Evolutionary conservation across 2,113 vertebrate species (phyloP).

Genomic region (Myiozetetes cayanensis): DNA sequence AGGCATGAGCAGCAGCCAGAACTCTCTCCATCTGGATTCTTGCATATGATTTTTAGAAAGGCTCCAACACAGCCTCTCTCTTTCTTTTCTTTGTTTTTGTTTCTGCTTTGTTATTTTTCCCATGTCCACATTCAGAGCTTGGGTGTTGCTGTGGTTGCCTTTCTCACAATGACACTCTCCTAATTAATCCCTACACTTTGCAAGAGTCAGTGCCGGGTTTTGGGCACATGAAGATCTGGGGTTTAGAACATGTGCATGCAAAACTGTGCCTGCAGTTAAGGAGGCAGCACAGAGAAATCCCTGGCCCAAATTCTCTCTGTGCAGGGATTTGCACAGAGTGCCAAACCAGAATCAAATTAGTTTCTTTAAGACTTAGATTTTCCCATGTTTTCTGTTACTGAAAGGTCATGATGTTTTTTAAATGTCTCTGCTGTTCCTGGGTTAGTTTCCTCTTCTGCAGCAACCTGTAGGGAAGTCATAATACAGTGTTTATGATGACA

Average conservation of each 20-base stretch:
- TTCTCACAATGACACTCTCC: slow-evolving; percentile 6
- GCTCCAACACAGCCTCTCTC: slow-evolving; percentile 14
- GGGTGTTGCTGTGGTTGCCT: not conserved
- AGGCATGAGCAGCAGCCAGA: slow-evolving; percentile 33
- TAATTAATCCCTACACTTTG: not conserved
- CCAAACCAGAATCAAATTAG: slow-evolving; percentile 35
- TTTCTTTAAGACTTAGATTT: slow-evolving; percentile 58
- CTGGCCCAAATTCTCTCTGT: not conserved
- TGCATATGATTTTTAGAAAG: slow-evolving; percentile 59
- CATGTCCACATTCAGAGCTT: slow-evolving; percentile 14
- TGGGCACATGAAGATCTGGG: not conserved
- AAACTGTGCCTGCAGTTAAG: not conserved
- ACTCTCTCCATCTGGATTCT: slow-evolving; percentile 39
- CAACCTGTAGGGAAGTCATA: slow-evolving; percentile 44
- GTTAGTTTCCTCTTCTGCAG: slow-evolving; percentile 26
- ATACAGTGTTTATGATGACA: slow-evolving; percentile 44
- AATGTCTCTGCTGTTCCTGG: slow-evolving; percentile 32
- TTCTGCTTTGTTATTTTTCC: slow-evolving; percentile 52
- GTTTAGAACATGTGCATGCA: not conserved
- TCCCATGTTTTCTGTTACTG: slow-evolving; percentile 56
- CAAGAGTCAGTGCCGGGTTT: not conserved
- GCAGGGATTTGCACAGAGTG: not conserved
- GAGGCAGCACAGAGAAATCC: not conserved
- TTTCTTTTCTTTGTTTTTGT: slow-evolving; percentile 46
- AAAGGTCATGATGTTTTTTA: slow-evolving; percentile 58